These are phyloP conservation scores for Ophion ventricosus DNA, from an alignment of 2,888 invertebrate species.

Conservation along the genomic window DNA sequence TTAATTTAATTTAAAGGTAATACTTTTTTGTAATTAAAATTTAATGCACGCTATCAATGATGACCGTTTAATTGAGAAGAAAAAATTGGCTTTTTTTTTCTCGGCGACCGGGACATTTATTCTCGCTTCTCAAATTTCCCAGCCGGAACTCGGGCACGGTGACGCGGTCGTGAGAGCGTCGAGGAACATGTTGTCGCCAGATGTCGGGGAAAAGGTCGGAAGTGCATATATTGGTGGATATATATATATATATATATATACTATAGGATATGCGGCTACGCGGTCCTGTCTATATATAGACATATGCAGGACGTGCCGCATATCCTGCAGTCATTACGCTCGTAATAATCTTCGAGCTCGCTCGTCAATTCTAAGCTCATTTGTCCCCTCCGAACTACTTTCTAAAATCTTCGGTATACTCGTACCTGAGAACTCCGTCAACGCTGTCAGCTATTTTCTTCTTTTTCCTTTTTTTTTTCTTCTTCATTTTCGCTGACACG, in stretches of 20 bases:
- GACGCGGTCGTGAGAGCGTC: not conserved
- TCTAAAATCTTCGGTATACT: not conserved
- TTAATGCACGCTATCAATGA: not conserved
- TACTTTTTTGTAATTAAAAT: too few species aligned
- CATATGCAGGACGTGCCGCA: slow-evolving; percentile 56
- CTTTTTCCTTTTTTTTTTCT: not conserved
- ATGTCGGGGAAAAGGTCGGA: slow-evolving; percentile 55
- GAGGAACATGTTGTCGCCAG: slow-evolving; percentile 65
- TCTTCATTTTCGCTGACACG: not conserved
- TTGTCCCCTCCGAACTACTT: not conserved
- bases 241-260: not conserved
- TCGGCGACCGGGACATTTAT: not conserved
- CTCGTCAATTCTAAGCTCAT: not conserved
- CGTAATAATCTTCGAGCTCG: slow-evolving; percentile 22
- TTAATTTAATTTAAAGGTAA: too few species aligned
- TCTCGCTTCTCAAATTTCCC: slow-evolving; percentile 4
- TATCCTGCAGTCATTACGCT: slow-evolving; percentile 61
- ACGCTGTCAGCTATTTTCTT: not conserved
- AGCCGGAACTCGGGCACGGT: slow-evolving; percentile 61
- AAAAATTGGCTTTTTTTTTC: not conserved
- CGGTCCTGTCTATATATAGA: not conserved
- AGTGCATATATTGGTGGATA: slow-evolving; percentile 16
- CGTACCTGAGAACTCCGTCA: slow-evolving; percentile 10
- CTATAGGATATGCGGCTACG: not conserved
- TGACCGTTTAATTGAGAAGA: not conserved